Conservation (phyloP, 53 echinoderm and acorn worm species). For the Zoroaster sp. region DNA sequence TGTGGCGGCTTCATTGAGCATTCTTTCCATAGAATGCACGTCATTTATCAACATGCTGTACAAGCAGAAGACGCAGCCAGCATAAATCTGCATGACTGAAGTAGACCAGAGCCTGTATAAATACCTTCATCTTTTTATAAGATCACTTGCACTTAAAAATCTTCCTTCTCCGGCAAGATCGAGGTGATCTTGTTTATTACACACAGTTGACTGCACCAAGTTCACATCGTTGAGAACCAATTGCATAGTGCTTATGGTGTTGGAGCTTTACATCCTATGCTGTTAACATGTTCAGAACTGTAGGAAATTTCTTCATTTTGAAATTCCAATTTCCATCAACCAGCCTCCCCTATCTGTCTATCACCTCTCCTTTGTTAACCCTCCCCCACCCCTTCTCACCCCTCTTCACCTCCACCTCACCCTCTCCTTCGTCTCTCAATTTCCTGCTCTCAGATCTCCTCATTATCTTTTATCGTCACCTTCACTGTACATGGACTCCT, state of each 20-base stretch:
- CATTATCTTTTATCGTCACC: neutral
- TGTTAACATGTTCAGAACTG: neutral
- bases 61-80: neutral
- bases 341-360: no score
- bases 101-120: neutral
- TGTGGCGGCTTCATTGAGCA: slow-evolving; percentile 13
- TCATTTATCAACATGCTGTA: slow-evolving; percentile 24
- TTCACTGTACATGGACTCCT: neutral
- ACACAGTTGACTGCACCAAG: neutral
- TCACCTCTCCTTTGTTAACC: neutral
- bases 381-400: no score
- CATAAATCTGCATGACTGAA: slow-evolving; percentile 2
- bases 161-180: neutral
- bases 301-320: neutral
- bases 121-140: neutral
- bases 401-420: no score
- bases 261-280: neutral
- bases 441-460: no score
- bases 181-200: slow-evolving; percentile 6
- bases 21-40: neutral
- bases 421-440: no score
- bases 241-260: neutral
- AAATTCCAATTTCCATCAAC: no score
- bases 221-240: neutral
- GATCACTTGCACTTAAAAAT: neutral